Evolutionary conservation across 2,113 vertebrate species (phyloP).

Genomic region (Mobula birostris): DNA sequence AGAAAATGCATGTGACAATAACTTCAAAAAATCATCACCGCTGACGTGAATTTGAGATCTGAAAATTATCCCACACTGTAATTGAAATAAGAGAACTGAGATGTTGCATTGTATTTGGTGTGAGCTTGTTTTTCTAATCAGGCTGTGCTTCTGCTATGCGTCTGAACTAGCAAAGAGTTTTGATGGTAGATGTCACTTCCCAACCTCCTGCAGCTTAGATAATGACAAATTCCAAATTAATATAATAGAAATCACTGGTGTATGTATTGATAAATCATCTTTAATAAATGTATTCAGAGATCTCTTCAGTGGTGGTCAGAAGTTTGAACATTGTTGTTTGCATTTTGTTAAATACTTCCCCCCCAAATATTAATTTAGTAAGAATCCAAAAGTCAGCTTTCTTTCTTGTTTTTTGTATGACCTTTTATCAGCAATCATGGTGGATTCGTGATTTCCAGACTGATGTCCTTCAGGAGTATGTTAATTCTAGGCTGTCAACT

Average conservation of each 20-base stretch:
- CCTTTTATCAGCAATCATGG: not conserved
- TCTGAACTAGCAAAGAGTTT: not conserved
- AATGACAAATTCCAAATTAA: not conserved
- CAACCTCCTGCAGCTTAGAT: not conserved
- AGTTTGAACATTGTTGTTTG: not conserved
- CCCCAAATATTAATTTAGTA: not conserved
- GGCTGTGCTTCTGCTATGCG: not conserved
- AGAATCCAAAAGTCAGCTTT: not conserved
- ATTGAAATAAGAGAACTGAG: not conserved
- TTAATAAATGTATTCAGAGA: not conserved
- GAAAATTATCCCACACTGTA: not conserved
- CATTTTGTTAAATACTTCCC: not conserved
- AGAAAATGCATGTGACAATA: not conserved
- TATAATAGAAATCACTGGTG: not conserved
- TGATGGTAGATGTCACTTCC: not conserved
- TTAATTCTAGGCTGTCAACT: too few relatives aligned
- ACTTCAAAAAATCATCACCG: not conserved
- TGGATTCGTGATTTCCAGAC: too few relatives aligned
- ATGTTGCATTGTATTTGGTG: not conserved
- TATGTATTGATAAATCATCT: not conserved
- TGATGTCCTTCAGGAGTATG: too few relatives aligned
- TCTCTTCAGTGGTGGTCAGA: not conserved
- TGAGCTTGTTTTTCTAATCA: not conserved
- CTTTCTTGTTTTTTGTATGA: too few relatives aligned
- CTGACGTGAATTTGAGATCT: not conserved